Evolutionary conservation across 2,797 vertebrate species (phyloP).

Genomic region (Netta rufina): DNA sequence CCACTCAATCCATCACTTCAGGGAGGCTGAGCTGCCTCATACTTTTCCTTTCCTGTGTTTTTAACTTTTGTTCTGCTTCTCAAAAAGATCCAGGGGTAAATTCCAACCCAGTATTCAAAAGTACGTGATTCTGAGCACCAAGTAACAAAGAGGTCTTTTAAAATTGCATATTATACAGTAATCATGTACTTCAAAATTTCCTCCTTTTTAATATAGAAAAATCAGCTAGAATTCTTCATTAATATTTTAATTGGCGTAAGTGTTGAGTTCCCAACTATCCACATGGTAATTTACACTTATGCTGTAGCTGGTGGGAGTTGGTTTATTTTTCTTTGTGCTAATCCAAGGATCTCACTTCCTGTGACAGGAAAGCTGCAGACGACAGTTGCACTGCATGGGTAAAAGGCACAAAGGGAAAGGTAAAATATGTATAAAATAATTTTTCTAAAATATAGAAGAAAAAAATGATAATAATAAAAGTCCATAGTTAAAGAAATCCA

Average conservation of each 20-base stretch:
- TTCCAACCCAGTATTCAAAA: not conserved
- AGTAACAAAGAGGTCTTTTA: not conserved
- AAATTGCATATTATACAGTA: not conserved
- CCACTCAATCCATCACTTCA: conserved; percentile 38
- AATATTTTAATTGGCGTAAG: conserved; percentile 59
- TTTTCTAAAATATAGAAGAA: not conserved
- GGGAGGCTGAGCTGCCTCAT: conserved; percentile 1
- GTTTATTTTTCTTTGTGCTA: conserved; percentile 54
- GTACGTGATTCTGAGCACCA: not conserved
- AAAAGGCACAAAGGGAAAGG: conserved; percentile 28
- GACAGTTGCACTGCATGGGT: not conserved
- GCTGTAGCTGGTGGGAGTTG: conserved; percentile 36
- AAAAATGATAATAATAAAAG: not conserved
- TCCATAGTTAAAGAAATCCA: not conserved
- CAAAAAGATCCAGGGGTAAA: conserved; percentile 28
- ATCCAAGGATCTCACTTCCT: conserved; percentile 46
- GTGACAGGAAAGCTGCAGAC: not conserved
- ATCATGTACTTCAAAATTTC: not conserved
- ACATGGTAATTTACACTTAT: conserved; percentile 42
- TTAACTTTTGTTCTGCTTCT: conserved; percentile 28
- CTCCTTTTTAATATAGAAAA: not conserved
- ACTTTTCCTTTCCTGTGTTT: not conserved
- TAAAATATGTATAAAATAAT: not conserved
- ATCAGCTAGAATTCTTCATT: conserved; percentile 28
- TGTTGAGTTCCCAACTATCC: conserved; percentile 33